These are phyloP conservation scores for Carcina quercana DNA, from an alignment of 2,888 invertebrate genomes.

Conservation along the genomic window DNA sequence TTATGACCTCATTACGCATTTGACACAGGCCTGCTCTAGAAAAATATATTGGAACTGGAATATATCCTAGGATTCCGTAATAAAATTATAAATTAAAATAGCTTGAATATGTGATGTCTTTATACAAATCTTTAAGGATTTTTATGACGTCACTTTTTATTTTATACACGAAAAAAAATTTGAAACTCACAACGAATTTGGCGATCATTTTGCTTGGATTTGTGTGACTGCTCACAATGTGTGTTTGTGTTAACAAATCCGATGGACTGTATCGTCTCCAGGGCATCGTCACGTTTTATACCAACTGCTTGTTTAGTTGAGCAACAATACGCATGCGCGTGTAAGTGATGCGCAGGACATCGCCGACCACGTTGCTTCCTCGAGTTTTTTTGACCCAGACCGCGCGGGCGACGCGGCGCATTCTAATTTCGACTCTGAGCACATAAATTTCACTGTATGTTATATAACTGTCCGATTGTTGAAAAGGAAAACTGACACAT, in stretches of 20 bases:
- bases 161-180: too few species aligned
- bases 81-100: too few species aligned
- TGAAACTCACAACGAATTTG: slow-evolving; percentile 66
- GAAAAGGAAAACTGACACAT: slow-evolving; percentile 35
- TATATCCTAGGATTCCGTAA: too few species aligned
- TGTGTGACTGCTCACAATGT: slow-evolving; percentile 62
- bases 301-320: slow-evolving; percentile 44
- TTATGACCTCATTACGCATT: too few species aligned
- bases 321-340: slow-evolving; percentile 37
- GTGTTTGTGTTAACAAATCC: slow-evolving; percentile 28
- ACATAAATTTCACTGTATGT: slow-evolving; percentile 56
- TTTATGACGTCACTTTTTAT: too few species aligned
- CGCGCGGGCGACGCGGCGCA: slow-evolving; percentile 49
- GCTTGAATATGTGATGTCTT: too few species aligned
- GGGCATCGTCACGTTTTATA: slow-evolving; percentile 60
- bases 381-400: slow-evolving; percentile 61
- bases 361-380: slow-evolving; percentile 45
- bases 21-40: too few species aligned
- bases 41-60: too few species aligned
- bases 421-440: slow-evolving; percentile 63
- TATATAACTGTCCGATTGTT: slow-evolving; percentile 57
- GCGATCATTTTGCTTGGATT: slow-evolving; percentile 64
- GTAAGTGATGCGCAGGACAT: slow-evolving; percentile 57
- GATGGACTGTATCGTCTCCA: slow-evolving; percentile 57
- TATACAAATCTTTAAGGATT: too few species aligned